Conservation (phyloP, 1,140 invertebrate genomes). For the Drosophila ogumai region DNA sequence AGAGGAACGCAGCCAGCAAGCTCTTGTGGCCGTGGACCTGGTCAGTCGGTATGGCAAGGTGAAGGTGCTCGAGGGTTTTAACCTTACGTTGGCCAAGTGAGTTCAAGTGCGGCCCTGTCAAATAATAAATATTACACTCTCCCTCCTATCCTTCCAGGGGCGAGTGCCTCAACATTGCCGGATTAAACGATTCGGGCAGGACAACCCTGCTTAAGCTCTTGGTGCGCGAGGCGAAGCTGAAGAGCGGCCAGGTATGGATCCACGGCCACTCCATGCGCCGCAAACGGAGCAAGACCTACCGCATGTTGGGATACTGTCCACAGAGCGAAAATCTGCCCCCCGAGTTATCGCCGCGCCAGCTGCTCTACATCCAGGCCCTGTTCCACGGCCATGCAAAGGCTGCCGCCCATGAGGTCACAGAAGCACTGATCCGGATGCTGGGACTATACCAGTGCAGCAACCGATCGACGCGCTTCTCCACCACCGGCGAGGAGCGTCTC, state of each 20-base stretch:
- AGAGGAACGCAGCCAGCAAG: conserved; percentile 1
- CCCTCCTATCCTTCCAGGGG: conserved; percentile 5
- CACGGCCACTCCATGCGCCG: conserved; percentile 17
- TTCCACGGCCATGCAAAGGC: conserved; percentile 24
- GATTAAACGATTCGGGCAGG: conserved; percentile 57
- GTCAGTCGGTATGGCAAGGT: neutral
- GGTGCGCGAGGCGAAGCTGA: conserved; percentile 22
- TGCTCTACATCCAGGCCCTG: conserved; percentile 30
- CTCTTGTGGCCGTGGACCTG: conserved; percentile 20
- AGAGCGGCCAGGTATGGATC: conserved; percentile 50
- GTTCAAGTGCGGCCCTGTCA: neutral
- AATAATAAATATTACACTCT: neutral
- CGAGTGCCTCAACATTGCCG: conserved; percentile 54
- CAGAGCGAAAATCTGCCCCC: conserved; percentile 28
- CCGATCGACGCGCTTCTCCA: conserved; percentile 73
- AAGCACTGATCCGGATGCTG: conserved; percentile 39
- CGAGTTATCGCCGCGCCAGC: conserved; percentile 48
- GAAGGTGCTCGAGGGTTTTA: conserved; percentile 29
- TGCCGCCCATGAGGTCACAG: conserved; percentile 4
- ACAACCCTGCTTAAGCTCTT: conserved; percentile 46
- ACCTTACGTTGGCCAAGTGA: conserved; percentile 49
- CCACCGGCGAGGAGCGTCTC: conserved; percentile 94
- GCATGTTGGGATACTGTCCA: conserved; percentile 55
- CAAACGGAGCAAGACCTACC: conserved; percentile 24
- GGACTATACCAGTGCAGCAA: conserved; percentile 37